Percentiles rank a stretch among this genome's conserved stretches.
Evolutionary conservation across 53 echinoderm and acorn worm species (phyloP).

Genomic region (Paracentrotus lividus): DNA sequence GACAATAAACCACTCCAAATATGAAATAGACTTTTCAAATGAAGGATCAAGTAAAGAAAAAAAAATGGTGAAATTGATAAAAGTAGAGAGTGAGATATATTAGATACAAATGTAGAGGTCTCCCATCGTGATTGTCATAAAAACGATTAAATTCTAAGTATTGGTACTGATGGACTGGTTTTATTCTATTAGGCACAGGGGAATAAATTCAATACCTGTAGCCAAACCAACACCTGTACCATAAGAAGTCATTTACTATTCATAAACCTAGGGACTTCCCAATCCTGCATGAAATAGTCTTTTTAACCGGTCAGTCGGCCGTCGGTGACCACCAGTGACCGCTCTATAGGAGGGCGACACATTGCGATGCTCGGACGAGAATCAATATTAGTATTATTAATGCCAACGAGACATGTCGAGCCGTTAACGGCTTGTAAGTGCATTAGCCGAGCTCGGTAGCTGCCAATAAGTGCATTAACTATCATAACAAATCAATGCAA

Average conservation of each 20-base stretch:
- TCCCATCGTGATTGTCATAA: too few species aligned
- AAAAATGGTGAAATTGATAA: too few species aligned
- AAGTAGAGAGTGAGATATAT: too few species aligned
- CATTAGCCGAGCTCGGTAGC: not conserved
- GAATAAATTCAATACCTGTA: not conserved
- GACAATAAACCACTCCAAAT: too few species aligned
- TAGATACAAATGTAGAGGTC: too few species aligned
- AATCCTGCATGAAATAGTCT: slow-evolving; percentile 12
- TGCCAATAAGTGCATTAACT: slow-evolving; percentile 2
- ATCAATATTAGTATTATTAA: slow-evolving; percentile 30
- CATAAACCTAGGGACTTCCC: not conserved
- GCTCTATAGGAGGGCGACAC: not conserved
- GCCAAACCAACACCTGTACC: not conserved
- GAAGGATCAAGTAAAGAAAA: too few species aligned
- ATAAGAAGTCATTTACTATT: not conserved
- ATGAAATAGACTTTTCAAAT: too few species aligned
- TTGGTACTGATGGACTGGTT: not conserved
- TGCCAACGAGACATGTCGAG: not conserved
- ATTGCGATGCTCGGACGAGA: not conserved
- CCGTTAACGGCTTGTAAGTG: not conserved
- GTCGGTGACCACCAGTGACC: slow-evolving; percentile 23
- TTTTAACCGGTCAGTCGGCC: slow-evolving; percentile 40
- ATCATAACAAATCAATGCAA: slow-evolving; percentile 14
- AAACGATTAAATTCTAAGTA: too few species aligned
- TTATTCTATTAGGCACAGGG: not conserved